Percentiles rank a stretch among this genome's conserved stretches.
phyloP scores from a whole-genome alignment of 2,797 vertebrate species.

The Onychomys leucogaster region DNA sequence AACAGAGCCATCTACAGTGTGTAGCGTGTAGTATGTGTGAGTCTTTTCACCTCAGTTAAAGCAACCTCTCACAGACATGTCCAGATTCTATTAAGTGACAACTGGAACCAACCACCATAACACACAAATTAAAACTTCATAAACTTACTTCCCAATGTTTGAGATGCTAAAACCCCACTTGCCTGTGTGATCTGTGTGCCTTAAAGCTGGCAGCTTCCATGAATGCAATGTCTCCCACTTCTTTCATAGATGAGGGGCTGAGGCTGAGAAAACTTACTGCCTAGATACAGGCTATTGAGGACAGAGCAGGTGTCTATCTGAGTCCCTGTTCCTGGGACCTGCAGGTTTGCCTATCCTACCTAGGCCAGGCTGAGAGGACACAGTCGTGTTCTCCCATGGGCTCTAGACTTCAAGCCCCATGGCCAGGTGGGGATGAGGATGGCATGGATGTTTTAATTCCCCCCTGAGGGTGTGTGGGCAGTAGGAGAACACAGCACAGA shows the following conservation, averaged over 20 bases:
- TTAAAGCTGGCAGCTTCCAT: rapidly evolving
- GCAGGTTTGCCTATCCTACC: rapidly evolving
- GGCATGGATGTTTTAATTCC: no score
- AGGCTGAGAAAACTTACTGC: not conserved
- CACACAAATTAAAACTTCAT: not conserved
- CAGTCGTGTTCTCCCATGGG: no score
- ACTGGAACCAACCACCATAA: not conserved
- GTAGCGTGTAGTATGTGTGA: no score
- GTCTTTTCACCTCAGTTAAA: not conserved
- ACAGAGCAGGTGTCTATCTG: rapidly evolving
- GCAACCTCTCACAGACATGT: not conserved
- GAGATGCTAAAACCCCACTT: rapidly evolving
- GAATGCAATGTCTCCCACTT: not conserved
- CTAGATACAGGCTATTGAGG: rapidly evolving
- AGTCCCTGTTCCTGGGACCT: not conserved
- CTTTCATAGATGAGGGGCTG: not conserved
- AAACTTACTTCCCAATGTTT: not conserved
- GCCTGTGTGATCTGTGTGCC: rapidly evolving
- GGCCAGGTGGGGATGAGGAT: not conserved
- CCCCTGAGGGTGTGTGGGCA: not conserved
- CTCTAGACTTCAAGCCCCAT: not conserved
- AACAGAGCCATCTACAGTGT: not conserved
- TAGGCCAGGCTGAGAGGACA: rapidly evolving
- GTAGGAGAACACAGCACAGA: not conserved
- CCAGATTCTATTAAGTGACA: not conserved